Conservation (phyloP, 2,888 invertebrate species). For the Papilio protenor region DNA sequence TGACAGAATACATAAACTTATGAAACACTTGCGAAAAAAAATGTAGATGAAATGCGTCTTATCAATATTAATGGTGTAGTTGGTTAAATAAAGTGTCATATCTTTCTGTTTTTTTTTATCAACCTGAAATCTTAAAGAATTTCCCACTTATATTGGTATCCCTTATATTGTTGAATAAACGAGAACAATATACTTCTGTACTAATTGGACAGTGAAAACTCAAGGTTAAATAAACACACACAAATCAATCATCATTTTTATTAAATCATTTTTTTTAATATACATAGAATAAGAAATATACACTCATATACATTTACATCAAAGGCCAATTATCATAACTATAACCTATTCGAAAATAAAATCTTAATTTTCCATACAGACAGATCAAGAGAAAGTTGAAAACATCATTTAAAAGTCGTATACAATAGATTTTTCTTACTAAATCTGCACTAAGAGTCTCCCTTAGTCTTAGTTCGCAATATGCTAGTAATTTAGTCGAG, state of each 20-base stretch:
- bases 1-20: no score
- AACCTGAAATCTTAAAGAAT: no score
- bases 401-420: background rate
- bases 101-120: no score
- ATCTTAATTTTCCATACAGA: background rate
- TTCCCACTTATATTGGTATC: no score
- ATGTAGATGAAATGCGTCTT: no score
- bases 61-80: no score
- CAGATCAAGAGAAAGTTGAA: background rate
- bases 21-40: no score
- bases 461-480: background rate
- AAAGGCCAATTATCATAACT: background rate
- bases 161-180: no score
- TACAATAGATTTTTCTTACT: background rate
- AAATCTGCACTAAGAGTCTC: background rate
- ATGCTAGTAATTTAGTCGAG: no score
- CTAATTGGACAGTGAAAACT: background rate
- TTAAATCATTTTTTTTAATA: constrained; percentile 4
- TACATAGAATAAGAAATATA: background rate
- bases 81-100: no score
- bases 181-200: background rate
- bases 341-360: background rate
- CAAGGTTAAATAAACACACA: background rate
- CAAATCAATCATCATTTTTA: background rate
- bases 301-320: background rate